phyloP scores from a whole-genome alignment of 2,797 vertebrate species.

The Hydrolagus colliei region DNA sequence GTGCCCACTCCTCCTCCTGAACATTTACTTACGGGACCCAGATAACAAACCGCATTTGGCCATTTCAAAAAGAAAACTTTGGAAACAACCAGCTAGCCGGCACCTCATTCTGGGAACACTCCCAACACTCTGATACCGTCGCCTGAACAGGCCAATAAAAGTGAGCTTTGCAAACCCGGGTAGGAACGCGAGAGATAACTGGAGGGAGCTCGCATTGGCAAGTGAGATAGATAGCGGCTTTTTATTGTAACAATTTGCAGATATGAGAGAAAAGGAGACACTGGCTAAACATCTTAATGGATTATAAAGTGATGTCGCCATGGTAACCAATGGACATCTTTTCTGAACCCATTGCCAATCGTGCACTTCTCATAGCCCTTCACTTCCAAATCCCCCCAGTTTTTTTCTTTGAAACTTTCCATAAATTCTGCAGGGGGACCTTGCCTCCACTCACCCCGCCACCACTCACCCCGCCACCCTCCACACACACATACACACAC shows the following conservation, averaged over 20 bases:
- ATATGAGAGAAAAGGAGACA: slow-evolving; percentile 39
- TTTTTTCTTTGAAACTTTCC: too few species aligned
- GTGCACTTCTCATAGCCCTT: slow-evolving; percentile 39
- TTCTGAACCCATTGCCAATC: slow-evolving; percentile 44
- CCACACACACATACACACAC: too few species aligned
- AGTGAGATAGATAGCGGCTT: neutral
- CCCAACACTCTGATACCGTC: slow-evolving; percentile 60
- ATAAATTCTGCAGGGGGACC: too few species aligned
- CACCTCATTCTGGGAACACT: slow-evolving; percentile 56
- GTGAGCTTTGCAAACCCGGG: neutral
- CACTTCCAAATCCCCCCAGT: too few species aligned
- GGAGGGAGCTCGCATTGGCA: slow-evolving; percentile 28
- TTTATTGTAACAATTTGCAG: neutral
- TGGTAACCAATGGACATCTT: slow-evolving; percentile 48
- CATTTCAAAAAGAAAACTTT: slow-evolving; percentile 75
- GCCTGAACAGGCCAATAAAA: neutral
- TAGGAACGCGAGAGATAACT: neutral
- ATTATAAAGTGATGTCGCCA: slow-evolving; percentile 45
- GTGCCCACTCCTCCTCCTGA: slow-evolving; percentile 72
- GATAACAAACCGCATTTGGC: slow-evolving; percentile 94
- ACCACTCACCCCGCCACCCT: too few species aligned
- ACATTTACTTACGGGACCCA: slow-evolving; percentile 74
- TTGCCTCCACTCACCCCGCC: too few species aligned
- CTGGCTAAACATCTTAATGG: slow-evolving; percentile 47
- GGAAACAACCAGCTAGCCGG: slow-evolving; percentile 87